These are phyloP conservation scores for Sphyrna mokarran DNA, from an alignment of 2,113 vertebrate genomes.

Conservation along the genomic window DNA sequence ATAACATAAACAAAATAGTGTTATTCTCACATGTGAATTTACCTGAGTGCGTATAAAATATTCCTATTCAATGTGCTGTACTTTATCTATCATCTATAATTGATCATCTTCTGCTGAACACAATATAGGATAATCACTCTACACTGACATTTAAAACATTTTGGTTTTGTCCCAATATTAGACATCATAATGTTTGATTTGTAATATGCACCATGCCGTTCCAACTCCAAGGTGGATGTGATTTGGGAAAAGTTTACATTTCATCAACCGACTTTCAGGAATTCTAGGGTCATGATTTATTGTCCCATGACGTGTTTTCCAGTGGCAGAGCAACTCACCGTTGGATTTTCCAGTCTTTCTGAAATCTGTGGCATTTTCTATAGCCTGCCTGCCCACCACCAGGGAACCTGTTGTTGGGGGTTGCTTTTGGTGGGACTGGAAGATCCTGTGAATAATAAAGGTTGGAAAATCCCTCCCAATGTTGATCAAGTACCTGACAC, in stretches of 20 bases:
- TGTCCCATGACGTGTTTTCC: neutral
- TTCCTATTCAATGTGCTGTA: neutral
- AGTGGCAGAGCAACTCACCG: no score
- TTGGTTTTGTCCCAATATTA: neutral
- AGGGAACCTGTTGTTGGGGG: no score
- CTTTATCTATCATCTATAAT: neutral
- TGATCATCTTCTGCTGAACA: neutral
- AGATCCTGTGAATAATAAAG: no score
- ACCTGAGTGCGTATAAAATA: neutral
- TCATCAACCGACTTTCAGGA: constrained; percentile 6
- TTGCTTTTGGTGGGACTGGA: no score
- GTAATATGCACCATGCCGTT: neutral
- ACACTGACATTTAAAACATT: no score
- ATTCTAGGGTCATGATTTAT: neutral
- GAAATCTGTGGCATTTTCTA: no score
- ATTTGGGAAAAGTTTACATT: neutral
- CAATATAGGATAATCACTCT: neutral
- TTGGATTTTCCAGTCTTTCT: no score
- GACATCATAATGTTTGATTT: neutral
- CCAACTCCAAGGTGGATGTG: neutral
- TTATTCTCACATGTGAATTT: neutral
- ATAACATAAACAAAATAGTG: neutral
- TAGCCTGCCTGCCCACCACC: no score
- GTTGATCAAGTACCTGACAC: neutral
- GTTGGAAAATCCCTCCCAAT: neutral